phyloP scores from a whole-genome alignment of 2,113 vertebrate genomes.

The Cinclus mexicanus region DNA sequence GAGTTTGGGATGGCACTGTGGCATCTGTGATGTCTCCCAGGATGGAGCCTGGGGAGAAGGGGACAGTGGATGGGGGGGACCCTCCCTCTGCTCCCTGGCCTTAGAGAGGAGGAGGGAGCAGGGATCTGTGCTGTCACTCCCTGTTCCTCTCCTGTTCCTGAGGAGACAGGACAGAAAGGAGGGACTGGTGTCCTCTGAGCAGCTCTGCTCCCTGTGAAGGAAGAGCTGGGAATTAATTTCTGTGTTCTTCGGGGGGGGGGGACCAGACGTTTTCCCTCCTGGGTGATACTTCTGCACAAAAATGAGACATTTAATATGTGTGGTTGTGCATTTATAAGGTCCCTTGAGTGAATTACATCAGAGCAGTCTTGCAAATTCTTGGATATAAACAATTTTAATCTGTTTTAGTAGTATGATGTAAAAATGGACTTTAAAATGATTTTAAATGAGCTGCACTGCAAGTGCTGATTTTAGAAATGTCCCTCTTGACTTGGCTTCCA shows the following conservation, averaged over 20 bases:
- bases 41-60: neutral
- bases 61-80: too few relatives aligned
- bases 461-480: neutral
- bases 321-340: neutral
- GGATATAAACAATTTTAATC: neutral
- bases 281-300: neutral
- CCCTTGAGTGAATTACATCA: neutral
- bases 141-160: neutral
- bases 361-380: neutral
- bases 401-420: neutral
- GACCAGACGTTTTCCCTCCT: fast-evolving
- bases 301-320: fast-evolving
- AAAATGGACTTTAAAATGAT: neutral
- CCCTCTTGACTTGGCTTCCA: neutral
- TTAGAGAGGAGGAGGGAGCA: neutral
- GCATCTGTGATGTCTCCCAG: fast-evolving
- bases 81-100: too few relatives aligned
- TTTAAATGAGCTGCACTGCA: neutral
- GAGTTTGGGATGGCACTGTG: fast-evolving
- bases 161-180: neutral
- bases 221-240: neutral
- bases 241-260: neutral
- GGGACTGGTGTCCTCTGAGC: neutral
- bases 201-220: neutral
- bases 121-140: neutral